Percentiles rank a stretch among this genome's conserved stretches.
Conservation (phyloP, 2,113 vertebrate genomes). For the Scalopus aquaticus region DNA sequence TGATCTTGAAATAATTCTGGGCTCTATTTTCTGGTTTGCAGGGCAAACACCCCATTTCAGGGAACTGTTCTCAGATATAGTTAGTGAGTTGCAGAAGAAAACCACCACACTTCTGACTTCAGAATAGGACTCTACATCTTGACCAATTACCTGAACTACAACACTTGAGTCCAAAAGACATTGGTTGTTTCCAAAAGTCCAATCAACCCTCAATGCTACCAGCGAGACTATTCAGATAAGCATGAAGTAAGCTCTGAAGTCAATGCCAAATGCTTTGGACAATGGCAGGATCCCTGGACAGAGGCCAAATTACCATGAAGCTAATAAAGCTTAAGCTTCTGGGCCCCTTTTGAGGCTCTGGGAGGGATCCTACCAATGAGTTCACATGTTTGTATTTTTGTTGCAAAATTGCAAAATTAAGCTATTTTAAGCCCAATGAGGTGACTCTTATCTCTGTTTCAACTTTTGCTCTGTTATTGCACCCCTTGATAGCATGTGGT, state of each 20-base stretch:
- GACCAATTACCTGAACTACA: conserved; percentile 56
- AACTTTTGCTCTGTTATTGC: background rate
- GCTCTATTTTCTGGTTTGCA: background rate
- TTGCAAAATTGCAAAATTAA: conserved; percentile 25
- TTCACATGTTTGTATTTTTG: conserved; percentile 1
- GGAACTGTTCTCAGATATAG: background rate
- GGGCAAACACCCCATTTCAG: background rate
- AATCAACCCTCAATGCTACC: conserved; percentile 55
- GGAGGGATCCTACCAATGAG: background rate
- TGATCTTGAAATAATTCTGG: conserved; percentile 38
- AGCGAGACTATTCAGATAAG: conserved; percentile 54
- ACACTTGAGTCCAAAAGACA: conserved; percentile 30
- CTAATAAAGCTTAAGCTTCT: conserved; percentile 15
- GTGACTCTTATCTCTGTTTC: background rate
- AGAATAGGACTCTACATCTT: conserved; percentile 20
- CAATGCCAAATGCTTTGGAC: conserved; percentile 55
- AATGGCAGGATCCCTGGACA: conserved; percentile 47
- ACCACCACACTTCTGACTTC: background rate
- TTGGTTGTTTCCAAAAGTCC: conserved; percentile 56
- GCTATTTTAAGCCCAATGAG: background rate
- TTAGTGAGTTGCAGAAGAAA: conserved; percentile 12
- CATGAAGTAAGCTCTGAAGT: conserved; percentile 58
- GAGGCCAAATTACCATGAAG: conserved; percentile 55
- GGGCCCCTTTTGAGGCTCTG: background rate
- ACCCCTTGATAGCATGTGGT: background rate